Conservation (phyloP, 2,888 invertebrate species). For the Scotopteryx bipunctaria region DNA sequence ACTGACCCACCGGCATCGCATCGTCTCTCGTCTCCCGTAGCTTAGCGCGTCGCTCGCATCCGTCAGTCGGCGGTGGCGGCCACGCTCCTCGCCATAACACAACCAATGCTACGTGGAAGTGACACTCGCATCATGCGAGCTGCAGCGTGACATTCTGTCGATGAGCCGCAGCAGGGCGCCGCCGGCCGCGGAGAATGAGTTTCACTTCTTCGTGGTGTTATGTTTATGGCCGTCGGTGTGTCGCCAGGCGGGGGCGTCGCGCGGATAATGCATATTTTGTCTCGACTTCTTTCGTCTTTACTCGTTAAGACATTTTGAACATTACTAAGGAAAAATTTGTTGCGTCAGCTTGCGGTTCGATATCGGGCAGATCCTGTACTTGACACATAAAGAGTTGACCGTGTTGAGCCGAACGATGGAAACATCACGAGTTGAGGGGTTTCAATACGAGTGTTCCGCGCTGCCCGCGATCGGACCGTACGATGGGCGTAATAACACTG, state of each 20-base stretch:
- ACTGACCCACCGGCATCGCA: slow-evolving; percentile 17
- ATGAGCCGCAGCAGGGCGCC: no score
- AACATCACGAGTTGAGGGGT: no score
- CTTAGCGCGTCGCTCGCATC: neutral
- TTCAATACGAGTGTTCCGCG: neutral
- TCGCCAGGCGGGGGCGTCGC: slow-evolving; percentile 39
- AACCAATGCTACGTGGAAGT: neutral
- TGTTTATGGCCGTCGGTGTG: slow-evolving; percentile 2
- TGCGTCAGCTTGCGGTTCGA: slow-evolving; percentile 64
- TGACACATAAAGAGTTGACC: neutral
- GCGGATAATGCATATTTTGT: slow-evolving; percentile 77
- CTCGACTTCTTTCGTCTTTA: slow-evolving; percentile 51
- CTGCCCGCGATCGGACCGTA: slow-evolving; percentile 50
- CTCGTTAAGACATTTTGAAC: slow-evolving; percentile 58
- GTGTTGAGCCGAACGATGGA: neutral
- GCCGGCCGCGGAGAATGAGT: neutral
- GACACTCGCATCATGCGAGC: no score
- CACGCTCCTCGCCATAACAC: neutral
- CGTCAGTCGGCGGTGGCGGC: slow-evolving; percentile 25
- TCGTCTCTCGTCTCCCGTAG: neutral
- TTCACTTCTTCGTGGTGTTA: neutral
- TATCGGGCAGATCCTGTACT: slow-evolving; percentile 37
- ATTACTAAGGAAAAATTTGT: slow-evolving; percentile 81
- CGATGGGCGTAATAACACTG: slow-evolving; percentile 51
- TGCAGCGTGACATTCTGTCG: no score